Conservation (phyloP, 2,113 vertebrate genomes). For the Erinaceus europaeus region DNA sequence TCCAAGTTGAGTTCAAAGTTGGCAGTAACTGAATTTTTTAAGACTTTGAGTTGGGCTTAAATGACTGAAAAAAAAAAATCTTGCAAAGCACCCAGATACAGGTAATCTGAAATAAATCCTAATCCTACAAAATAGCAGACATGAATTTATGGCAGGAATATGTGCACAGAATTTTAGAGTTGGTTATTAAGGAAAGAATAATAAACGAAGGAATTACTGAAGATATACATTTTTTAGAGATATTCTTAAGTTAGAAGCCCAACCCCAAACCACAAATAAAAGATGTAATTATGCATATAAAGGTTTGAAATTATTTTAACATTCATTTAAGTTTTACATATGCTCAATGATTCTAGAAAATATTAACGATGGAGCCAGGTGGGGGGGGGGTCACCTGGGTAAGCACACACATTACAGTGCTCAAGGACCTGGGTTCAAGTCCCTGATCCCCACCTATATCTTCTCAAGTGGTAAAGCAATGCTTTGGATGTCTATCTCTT, state of each 20-base stretch:
- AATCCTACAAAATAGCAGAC: neutral
- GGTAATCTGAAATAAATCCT: neutral
- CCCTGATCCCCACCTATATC: too few relatives aligned
- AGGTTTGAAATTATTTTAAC: too few relatives aligned
- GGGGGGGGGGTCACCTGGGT: too few relatives aligned
- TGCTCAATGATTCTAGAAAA: too few relatives aligned
- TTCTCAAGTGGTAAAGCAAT: too few relatives aligned
- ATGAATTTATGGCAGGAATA: too few relatives aligned
- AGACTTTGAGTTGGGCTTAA: neutral
- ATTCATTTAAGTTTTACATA: too few relatives aligned
- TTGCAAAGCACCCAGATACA: neutral
- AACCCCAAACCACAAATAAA: neutral
- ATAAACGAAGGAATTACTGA: neutral
- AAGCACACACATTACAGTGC: too few relatives aligned
- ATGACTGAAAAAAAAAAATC: too few relatives aligned
- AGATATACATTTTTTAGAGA: neutral
- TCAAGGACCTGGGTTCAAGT: too few relatives aligned
- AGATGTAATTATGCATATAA: neutral
- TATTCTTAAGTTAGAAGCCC: neutral
- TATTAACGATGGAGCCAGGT: too few relatives aligned
- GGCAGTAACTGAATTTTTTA: neutral
- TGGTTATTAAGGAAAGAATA: neutral
- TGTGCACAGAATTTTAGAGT: neutral
- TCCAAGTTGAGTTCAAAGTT: neutral
- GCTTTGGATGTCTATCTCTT: too few relatives aligned